A percentile compares a stretch with the other conserved stretches of the same genome.
Evolutionary conservation across 1,140 invertebrate species (phyloP).

Genomic region (Condylostylus longicornis): DNA sequence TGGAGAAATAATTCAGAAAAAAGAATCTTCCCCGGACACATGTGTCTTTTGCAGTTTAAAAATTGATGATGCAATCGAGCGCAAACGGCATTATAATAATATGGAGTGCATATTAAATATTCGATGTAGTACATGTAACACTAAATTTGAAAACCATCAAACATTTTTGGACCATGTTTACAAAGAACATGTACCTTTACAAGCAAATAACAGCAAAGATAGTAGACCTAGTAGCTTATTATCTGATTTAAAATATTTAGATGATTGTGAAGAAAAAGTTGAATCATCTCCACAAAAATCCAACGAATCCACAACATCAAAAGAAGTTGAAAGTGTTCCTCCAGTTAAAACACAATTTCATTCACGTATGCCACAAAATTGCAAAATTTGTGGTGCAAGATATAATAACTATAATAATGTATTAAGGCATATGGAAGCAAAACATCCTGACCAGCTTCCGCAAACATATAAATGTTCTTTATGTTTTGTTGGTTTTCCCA

Average conservation of each 20-base stretch:
- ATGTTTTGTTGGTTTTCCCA: conserved; percentile 25
- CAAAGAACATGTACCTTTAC: conserved; percentile 26
- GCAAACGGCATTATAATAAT: conserved; percentile 30
- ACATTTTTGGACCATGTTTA: conserved; percentile 30
- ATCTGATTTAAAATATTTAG: no score
- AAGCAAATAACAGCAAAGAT: no score
- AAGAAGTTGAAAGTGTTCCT: no score
- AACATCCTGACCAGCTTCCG: conserved; percentile 30
- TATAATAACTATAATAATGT: conserved; percentile 33
- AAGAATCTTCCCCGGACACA: conserved; percentile 22
- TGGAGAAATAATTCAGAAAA: conserved; percentile 27
- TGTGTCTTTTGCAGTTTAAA: conserved; percentile 29
- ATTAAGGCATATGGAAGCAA: conserved; percentile 30
- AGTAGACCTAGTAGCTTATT: no score
- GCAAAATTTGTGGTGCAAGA: conserved; percentile 29
- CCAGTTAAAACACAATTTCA: conserved; percentile 27
- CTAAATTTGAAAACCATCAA: conserved; percentile 27
- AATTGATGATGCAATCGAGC: conserved; percentile 25
- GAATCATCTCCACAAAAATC: no score
- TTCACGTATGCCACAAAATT: conserved; percentile 28
- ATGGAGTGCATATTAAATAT: conserved; percentile 30
- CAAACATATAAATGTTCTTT: conserved; percentile 29
- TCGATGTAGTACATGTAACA: conserved; percentile 30
- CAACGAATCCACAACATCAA: no score
- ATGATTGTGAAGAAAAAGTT: no score